Base-by-base conservation (phyloP, 2,888 invertebrate genomes). In the Pyrochroa serraticornis region DNA sequence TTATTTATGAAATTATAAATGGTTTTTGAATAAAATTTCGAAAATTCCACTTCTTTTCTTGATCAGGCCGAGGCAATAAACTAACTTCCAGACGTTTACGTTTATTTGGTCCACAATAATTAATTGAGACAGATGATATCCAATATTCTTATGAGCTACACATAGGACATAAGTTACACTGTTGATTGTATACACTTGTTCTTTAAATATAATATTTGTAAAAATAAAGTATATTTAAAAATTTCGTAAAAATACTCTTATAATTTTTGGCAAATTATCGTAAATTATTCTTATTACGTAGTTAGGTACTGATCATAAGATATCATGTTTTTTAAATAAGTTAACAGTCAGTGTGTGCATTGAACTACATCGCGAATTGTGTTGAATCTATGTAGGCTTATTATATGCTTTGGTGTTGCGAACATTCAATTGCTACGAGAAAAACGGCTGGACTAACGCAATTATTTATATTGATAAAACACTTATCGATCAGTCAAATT, bases 1-100 rank as follows among this genome's bases (percentile, higher is more conserved):
- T 56, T 54, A 22, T 22, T 22, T 22, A 22, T 22, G 51, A 58
- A 39, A 61, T 37, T 53, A 58, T 58, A 60, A 66, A 67, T 69
- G 65, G 65, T 63, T 66, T 65, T 60, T 66, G 63, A 64, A 69
- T 57, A 65, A 67, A 66, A 67, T 63, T 64, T 65, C 30, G 8
- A 41, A 41, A 41, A 41, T 13, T 44, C 32, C 14, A 31, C 44
- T 10, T 38, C 39, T 41, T 41, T 49, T 33, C 30, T n/a, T 12
- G 12, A 10, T 7, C n/a, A 31, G 8, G 22, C n/a, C 3, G n/a
- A 7, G 12, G 22, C 22, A 34, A 39, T 42, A 44, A 9, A 44
- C 38, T 45, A 42, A 13, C 33, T 10, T 9, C 9, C 13, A 12
- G 14, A 44, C 31, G 47, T 58, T 48, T 42, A 31, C 37, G n/a